Percentiles rank a stretch among this genome's conserved stretches.
phyloP scores from a whole-genome alignment of 2,113 vertebrate species.

The Herpetotheres cachinnans region DNA sequence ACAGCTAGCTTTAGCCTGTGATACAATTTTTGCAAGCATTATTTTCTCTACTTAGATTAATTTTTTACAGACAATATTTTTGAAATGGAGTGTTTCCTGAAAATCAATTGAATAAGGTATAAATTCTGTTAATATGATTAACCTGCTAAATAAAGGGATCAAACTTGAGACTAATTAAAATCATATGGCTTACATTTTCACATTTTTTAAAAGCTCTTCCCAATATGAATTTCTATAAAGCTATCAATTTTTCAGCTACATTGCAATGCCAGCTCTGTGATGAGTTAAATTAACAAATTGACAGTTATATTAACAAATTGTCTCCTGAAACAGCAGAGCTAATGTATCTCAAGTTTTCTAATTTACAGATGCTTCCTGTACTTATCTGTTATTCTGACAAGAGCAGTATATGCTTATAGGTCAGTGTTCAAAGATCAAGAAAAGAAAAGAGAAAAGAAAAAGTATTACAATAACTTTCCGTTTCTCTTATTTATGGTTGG shows the following conservation, averaged over 20 bases:
- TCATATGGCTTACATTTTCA: conserved; percentile 12
- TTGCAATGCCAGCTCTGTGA: conserved; percentile 17
- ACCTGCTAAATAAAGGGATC: background rate
- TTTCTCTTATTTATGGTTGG: background rate
- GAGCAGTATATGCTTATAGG: background rate
- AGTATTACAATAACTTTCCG: background rate
- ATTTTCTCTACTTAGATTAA: background rate
- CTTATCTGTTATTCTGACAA: background rate
- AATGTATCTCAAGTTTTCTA: conserved; percentile 6
- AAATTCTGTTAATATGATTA: background rate
- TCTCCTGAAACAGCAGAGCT: conserved; percentile 7
- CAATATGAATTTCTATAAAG: conserved; percentile 15
- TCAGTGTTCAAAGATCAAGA: background rate
- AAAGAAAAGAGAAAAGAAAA: background rate
- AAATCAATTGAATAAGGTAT: background rate
- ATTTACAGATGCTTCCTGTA: conserved; percentile 41
- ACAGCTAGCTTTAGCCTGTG: background rate
- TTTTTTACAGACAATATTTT: background rate
- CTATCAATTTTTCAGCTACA: conserved; percentile 21
- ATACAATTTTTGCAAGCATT: background rate
- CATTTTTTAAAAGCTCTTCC: background rate
- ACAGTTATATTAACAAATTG: conserved; percentile 45
- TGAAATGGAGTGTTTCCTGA: background rate
- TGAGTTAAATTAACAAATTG: conserved; percentile 58
- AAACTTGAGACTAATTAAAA: conserved; percentile 19